These are phyloP conservation scores for Campylomormyrus tamandua DNA, from an alignment of 2,113 vertebrate genomes.

Conservation along the genomic window DNA sequence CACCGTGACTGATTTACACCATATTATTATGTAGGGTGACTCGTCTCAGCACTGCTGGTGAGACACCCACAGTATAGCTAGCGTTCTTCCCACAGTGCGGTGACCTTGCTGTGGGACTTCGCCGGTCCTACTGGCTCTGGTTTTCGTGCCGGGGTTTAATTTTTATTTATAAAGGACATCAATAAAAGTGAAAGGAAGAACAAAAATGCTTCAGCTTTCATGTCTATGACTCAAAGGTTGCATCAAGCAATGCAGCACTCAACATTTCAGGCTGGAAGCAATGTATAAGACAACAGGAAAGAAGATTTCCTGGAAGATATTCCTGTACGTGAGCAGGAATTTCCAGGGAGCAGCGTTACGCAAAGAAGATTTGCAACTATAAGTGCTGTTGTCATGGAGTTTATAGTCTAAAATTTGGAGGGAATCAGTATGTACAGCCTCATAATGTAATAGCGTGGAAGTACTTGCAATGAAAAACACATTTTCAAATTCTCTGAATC, in stretches of 20 bases:
- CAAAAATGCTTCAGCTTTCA: neutral
- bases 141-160: neutral
- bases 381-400: neutral
- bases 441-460: neutral
- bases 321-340: neutral
- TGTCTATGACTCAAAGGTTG: neutral
- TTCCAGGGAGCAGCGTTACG: neutral
- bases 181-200: neutral
- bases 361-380: neutral
- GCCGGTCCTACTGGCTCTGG: neutral
- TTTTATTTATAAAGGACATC: neutral
- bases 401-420: neutral
- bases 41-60: neutral
- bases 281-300: neutral
- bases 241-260: neutral
- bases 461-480: neutral
- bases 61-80: neutral
- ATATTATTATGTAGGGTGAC: neutral
- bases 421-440: neutral
- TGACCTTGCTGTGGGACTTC: conserved; percentile 3
- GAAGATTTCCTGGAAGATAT: neutral
- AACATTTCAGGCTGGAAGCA: neutral
- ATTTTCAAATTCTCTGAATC: neutral
- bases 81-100: neutral
- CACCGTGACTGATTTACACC: neutral